Evolutionary conservation across 30 jellyfish, hydroid and myxozoan species (phyloP).

Genomic region (Aurelia aurita): DNA sequence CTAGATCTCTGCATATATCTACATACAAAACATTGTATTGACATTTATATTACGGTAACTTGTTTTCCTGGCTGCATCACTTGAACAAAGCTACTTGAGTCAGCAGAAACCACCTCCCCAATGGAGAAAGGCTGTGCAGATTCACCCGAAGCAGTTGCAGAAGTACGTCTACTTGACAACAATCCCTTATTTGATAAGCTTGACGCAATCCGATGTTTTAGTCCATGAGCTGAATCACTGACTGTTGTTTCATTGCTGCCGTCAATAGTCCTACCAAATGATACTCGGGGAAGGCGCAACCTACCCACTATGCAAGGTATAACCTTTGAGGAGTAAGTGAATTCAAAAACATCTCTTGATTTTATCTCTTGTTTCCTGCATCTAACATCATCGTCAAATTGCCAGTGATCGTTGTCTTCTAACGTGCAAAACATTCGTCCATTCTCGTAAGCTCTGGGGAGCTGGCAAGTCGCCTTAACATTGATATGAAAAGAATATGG

Average conservation of each 20-base stretch:
- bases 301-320: conserved; percentile 31
- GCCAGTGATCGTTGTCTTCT: conserved; percentile 62
- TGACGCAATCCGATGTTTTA: not conserved
- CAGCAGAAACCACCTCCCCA: conserved; percentile 24
- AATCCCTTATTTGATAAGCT: conserved; percentile 2
- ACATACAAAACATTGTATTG: not conserved
- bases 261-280: not conserved
- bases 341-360: not conserved
- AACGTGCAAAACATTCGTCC: conserved; percentile 35
- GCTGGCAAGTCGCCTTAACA: conserved; percentile 3
- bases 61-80: conserved; percentile 29
- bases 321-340: conserved; percentile 13
- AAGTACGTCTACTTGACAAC: conserved; percentile 60
- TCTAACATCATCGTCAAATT: conserved; percentile 33
- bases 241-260: not conserved
- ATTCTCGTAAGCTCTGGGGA: not conserved
- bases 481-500: conserved; percentile 16
- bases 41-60: not conserved
- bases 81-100: conserved; percentile 2
- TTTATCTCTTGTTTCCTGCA: conserved; percentile 5
- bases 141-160: conserved; percentile 29
- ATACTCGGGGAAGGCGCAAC: conserved; percentile 21
- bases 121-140: conserved; percentile 9
- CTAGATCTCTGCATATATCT: too few species aligned
- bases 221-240: conserved; percentile 7